Conservation (phyloP, 2,113 vertebrate species). For the Perccottus glenii region DNA sequence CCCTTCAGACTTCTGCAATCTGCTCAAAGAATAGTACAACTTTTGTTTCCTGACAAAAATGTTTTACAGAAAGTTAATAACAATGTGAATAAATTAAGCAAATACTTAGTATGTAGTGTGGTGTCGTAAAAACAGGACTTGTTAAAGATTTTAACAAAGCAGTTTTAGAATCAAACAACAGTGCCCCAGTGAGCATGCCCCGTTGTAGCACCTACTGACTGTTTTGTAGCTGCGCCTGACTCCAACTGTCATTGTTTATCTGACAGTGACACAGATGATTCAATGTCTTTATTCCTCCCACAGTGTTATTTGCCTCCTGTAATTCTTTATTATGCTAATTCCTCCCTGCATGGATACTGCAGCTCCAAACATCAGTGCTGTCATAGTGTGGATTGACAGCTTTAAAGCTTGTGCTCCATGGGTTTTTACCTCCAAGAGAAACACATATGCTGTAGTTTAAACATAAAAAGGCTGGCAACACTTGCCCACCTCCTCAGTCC, state of each 20-base stretch:
- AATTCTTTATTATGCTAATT: conserved; percentile 57
- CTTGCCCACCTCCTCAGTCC: background rate
- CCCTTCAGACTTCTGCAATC: background rate
- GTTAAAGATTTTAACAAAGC: background rate
- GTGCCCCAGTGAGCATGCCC: conserved; percentile 16
- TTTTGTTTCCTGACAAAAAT: background rate
- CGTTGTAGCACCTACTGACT: conserved; percentile 20
- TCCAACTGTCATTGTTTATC: conserved; percentile 42
- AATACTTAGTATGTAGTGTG: background rate
- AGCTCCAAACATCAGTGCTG: conserved; percentile 44
- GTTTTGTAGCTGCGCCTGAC: conserved; percentile 27
- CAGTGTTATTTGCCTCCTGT: conserved; percentile 49
- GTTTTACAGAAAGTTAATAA: background rate
- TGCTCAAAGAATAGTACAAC: background rate
- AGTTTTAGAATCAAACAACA: conserved; percentile 19
- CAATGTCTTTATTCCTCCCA: conserved; percentile 43
- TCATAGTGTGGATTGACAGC: conserved; percentile 51
- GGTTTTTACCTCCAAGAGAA: conserved; percentile 50
- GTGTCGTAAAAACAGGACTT: conserved; percentile 2
- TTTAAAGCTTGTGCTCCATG: conserved; percentile 25
- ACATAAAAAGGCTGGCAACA: no score
- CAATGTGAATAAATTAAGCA: background rate
- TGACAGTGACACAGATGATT: conserved; percentile 37
- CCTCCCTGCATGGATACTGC: conserved; percentile 39
- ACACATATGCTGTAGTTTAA: conserved; percentile 42